These are phyloP conservation scores for Spatulosminthurus flaviceps DNA, from an alignment of 2,888 invertebrate species.

Conservation along the genomic window DNA sequence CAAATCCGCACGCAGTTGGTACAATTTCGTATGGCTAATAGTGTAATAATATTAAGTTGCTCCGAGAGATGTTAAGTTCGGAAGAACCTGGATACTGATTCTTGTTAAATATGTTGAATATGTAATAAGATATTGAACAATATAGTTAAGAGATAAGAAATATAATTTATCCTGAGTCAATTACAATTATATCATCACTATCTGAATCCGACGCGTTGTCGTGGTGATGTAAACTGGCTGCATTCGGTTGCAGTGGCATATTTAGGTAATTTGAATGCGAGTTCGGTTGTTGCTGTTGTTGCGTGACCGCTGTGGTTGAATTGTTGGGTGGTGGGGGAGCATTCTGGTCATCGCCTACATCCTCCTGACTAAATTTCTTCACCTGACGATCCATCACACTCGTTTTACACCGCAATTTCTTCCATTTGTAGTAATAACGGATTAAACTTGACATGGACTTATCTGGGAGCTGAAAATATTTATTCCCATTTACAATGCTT, in stretches of 20 bases:
- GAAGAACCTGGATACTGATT: constrained; percentile 9
- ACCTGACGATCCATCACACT: constrained; percentile 92
- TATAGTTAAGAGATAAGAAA: not conserved
- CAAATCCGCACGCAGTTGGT: not conserved
- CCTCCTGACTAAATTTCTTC: constrained; percentile 69
- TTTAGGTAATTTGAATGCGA: constrained; percentile 18
- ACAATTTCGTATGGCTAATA: no score
- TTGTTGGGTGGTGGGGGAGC: constrained; percentile 31
- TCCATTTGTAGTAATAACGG: constrained; percentile 98
- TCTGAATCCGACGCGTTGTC: constrained; percentile 49
- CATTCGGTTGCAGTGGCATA: constrained; percentile 25
- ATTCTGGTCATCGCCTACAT: constrained; percentile 53
- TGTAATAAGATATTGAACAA: constrained; percentile 28
- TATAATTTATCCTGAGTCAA: constrained; percentile 45
- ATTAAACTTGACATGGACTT: constrained; percentile 96
- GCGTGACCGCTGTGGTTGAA: not conserved
- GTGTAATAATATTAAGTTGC: not conserved
- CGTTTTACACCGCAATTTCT: constrained; percentile 90
- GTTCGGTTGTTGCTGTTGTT: constrained; percentile 22
- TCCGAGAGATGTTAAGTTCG: not conserved
- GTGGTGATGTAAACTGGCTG: constrained; percentile 5
- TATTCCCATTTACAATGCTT: not conserved
- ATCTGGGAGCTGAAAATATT: constrained; percentile 82
- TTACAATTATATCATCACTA: constrained; percentile 54
- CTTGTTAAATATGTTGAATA: not conserved